phyloP scores from a whole-genome alignment of 2,888 invertebrate species.

The Marronus borbonicus region DNA sequence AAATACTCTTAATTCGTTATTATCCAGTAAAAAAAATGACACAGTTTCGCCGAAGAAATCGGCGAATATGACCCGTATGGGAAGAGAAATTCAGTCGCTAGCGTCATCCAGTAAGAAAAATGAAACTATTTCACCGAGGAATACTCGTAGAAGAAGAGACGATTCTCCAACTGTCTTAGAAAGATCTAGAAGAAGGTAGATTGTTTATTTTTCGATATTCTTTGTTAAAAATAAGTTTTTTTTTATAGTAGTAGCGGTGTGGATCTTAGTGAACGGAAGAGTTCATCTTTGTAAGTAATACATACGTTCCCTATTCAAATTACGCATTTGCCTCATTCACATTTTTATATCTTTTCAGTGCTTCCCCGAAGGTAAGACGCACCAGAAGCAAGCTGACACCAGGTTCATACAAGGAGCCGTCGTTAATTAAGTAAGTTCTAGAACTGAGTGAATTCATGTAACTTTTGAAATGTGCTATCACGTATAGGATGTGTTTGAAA shows the following conservation, averaged over 20 bases:
- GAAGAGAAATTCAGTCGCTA: background rate
- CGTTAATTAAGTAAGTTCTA: conserved; percentile 49
- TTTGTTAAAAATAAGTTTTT: background rate
- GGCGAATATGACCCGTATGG: background rate
- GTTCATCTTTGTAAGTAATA: background rate
- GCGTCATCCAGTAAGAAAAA: background rate
- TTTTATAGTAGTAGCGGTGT: background rate
- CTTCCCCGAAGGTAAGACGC: background rate
- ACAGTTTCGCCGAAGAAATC: background rate
- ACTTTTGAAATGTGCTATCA: background rate
- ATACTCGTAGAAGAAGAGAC: background rate
- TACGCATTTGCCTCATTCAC: too few relatives aligned
- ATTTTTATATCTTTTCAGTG: background rate
- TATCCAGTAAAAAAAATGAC: background rate
- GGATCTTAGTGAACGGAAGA: background rate
- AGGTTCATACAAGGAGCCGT: conserved; percentile 48
- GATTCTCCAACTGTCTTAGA: conserved; percentile 23
- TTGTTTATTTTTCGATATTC: background rate
- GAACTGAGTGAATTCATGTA: background rate
- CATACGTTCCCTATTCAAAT: too few relatives aligned
- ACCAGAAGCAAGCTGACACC: conserved; percentile 12
- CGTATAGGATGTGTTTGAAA: background rate
- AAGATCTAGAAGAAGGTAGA: conserved; percentile 19
- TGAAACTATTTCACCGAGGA: background rate
- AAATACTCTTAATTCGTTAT: background rate